Percentiles rank a stretch among this genome's conserved stretches.
phyloP scores from a whole-genome alignment of 1,140 invertebrate genomes.

The Harlomillsia oculata region DNA sequence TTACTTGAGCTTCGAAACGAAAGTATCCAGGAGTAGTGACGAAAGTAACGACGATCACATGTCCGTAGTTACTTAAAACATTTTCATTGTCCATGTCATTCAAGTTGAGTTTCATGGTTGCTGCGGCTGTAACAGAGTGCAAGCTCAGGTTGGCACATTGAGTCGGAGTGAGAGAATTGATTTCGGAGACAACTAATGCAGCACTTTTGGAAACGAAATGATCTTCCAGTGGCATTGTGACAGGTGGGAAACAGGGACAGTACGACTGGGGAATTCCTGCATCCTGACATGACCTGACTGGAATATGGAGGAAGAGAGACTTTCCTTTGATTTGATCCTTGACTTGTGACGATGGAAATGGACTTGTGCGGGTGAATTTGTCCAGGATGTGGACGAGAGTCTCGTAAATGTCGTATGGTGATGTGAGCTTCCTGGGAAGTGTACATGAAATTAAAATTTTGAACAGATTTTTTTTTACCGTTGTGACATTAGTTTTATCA shows the following conservation, averaged over 20 bases:
- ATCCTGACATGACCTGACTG: slow-evolving; percentile 13
- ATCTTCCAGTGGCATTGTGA: slow-evolving; percentile 4
- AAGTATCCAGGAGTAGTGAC: slow-evolving; percentile 24
- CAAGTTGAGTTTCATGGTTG: neutral
- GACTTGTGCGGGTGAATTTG: neutral
- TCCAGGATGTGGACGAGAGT: slow-evolving; percentile 26
- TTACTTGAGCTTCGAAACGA: slow-evolving; percentile 26
- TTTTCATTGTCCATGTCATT: neutral
- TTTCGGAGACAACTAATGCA: slow-evolving; percentile 1
- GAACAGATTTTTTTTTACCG: neutral
- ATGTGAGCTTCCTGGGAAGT: slow-evolving; percentile 23
- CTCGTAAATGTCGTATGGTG: slow-evolving; percentile 28
- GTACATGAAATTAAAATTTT: neutral
- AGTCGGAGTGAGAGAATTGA: slow-evolving; percentile 20
- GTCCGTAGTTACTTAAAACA: no score
- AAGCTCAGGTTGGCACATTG: slow-evolving; percentile 10
- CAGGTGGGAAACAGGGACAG: slow-evolving; percentile 25
- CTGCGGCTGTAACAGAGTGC: slow-evolving; percentile 6
- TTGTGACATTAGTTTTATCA: neutral
- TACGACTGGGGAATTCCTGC: slow-evolving; percentile 25
- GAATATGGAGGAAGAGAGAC: slow-evolving; percentile 20
- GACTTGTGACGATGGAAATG: neutral
- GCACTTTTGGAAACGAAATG: neutral
- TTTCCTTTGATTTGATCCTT: neutral
- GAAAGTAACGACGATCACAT: slow-evolving; percentile 21